Evolutionary conservation across 2,797 vertebrate species (phyloP).

Genomic region (Melanotaenia pygmaea): DNA sequence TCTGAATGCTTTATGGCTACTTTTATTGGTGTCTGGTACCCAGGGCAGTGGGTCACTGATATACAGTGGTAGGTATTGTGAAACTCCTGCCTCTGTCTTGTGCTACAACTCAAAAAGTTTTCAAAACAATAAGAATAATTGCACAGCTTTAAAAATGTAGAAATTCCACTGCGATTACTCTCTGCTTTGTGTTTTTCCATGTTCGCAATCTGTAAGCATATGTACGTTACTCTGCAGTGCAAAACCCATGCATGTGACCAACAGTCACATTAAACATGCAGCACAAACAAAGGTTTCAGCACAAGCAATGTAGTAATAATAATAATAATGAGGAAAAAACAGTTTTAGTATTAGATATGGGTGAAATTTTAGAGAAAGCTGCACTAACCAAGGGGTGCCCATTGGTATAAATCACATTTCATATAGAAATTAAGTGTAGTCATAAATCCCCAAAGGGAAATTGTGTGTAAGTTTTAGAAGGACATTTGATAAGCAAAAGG

Average conservation of each 20-base stretch:
- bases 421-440: too few species aligned
- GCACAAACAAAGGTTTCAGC: neutral
- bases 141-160: neutral
- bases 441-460: too few species aligned
- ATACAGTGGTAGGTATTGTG: constrained; percentile 45
- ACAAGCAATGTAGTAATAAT: neutral
- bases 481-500: neutral
- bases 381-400: neutral
- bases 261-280: neutral
- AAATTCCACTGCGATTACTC: neutral
- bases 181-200: neutral
- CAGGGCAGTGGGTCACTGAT: constrained; percentile 53
- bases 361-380: neutral
- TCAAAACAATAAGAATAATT: neutral
- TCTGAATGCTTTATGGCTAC: constrained; percentile 50
- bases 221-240: neutral
- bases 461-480: neutral
- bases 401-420: neutral
- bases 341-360: neutral
- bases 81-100: neutral
- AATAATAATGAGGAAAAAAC: neutral
- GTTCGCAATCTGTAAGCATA: neutral
- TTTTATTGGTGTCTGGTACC: constrained; percentile 64
- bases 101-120: neutral
- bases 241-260: constrained; percentile 8